Percentiles rank a stretch among this genome's conserved stretches.
phyloP scores from a whole-genome alignment of 2,888 invertebrate genomes.

The Cybosia mesomella region DNA sequence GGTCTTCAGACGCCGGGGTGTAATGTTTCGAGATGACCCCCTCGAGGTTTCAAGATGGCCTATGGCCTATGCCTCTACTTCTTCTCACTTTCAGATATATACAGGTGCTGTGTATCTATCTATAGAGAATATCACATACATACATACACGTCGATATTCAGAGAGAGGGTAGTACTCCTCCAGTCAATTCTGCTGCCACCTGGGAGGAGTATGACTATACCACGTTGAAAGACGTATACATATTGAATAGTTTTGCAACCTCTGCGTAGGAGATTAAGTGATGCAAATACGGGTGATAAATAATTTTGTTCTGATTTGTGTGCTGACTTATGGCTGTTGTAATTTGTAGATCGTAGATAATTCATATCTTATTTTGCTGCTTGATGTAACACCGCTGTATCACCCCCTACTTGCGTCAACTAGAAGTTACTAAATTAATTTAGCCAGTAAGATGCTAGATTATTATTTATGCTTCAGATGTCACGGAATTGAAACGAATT shows the following conservation, averaged over 20 bases:
- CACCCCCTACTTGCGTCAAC: conserved; percentile 2
- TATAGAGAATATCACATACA: too few relatives aligned
- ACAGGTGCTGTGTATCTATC: too few relatives aligned
- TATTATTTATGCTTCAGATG: background rate
- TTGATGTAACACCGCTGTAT: conserved; percentile 6
- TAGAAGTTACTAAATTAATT: conserved; percentile 6
- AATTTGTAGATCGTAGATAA: conserved; percentile 22
- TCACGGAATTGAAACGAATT: too few relatives aligned
- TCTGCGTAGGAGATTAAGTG: conserved; percentile 15
- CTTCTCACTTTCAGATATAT: too few relatives aligned
- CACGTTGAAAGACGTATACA: background rate
- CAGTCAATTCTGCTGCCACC: too few relatives aligned
- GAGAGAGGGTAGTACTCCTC: too few relatives aligned
- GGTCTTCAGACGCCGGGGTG: too few relatives aligned
- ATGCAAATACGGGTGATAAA: conserved; percentile 23
- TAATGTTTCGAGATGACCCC: too few relatives aligned
- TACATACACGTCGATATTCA: too few relatives aligned
- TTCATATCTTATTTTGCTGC: conserved; percentile 5
- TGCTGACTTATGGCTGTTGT: conserved; percentile 11
- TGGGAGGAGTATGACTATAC: too few relatives aligned
- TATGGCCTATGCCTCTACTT: too few relatives aligned
- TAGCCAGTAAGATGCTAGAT: background rate
- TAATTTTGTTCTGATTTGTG: conserved; percentile 15
- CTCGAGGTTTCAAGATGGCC: too few relatives aligned
- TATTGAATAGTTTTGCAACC: conserved; percentile 3